phyloP scores from a whole-genome alignment of 2,113 vertebrate genomes.

The Phocoena sinus region DNA sequence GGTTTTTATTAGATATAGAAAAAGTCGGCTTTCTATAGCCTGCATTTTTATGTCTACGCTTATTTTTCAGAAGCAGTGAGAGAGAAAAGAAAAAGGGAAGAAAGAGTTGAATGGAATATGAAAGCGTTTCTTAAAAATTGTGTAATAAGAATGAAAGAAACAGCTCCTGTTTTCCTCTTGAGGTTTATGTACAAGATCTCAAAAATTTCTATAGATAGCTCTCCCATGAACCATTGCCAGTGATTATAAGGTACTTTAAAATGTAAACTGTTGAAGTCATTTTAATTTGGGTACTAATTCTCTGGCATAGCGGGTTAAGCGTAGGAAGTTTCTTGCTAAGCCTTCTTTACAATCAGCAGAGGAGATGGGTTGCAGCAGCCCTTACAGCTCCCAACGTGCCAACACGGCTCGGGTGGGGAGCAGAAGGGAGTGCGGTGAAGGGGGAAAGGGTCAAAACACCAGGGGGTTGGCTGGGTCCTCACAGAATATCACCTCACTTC shows the following conservation, averaged over 20 bases:
- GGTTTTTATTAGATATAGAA: slow-evolving; percentile 61
- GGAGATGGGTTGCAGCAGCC: background rate
- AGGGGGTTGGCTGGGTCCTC: background rate
- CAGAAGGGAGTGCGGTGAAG: background rate
- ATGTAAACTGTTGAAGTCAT: background rate
- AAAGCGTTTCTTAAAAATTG: slow-evolving; percentile 39
- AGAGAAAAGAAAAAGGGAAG: background rate
- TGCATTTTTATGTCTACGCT: slow-evolving; percentile 61
- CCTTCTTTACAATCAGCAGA: background rate
- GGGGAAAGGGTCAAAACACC: background rate
- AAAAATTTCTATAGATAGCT: background rate
- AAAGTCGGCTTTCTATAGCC: slow-evolving; percentile 41
- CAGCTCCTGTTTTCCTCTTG: slow-evolving; percentile 22
- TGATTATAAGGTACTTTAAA: background rate
- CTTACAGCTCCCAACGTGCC: background rate
- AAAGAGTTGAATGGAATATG: slow-evolving; percentile 50
- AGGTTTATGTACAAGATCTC: background rate
- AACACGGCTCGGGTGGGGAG: accelerated
- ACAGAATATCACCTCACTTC: background rate
- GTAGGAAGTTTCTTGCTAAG: background rate
- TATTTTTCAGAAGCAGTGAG: slow-evolving; percentile 43
- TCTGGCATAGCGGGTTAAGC: background rate
- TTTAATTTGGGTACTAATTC: background rate
- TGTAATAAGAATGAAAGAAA: slow-evolving; percentile 47
- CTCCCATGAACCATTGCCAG: background rate